Conservation (phyloP, 2,113 vertebrate genomes). For the Pandion haliaetus region DNA sequence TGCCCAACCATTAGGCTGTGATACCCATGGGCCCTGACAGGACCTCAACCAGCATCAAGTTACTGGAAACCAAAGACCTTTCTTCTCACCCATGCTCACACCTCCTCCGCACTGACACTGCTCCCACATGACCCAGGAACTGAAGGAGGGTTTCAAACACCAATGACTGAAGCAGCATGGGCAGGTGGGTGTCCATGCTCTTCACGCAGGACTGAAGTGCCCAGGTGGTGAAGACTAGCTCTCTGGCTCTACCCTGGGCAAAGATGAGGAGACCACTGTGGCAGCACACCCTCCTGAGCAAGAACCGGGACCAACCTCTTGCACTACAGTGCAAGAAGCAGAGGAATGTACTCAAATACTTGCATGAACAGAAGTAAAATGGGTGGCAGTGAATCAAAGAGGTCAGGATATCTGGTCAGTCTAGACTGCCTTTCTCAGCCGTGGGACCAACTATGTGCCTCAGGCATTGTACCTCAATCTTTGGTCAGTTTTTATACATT, state of each 20-base stretch:
- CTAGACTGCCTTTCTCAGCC: not conserved
- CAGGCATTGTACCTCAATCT: not conserved
- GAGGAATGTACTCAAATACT: not conserved
- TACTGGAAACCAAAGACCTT: not conserved
- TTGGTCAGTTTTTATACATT: not conserved
- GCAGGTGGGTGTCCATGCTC: not conserved
- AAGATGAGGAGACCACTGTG: not conserved
- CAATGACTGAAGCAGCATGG: not conserved
- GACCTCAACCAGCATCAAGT: not conserved
- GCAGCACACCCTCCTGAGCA: not conserved
- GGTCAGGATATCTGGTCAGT: not conserved
- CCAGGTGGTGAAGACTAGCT: not conserved
- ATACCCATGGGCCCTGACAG: not conserved
- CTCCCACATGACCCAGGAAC: not conserved
- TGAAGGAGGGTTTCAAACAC: not conserved
- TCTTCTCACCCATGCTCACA: not conserved
- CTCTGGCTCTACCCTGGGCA: not conserved
- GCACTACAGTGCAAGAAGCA: not conserved
- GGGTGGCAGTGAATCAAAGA: not conserved
- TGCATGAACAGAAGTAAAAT: not conserved
- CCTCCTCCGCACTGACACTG: not conserved
- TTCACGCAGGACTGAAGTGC: not conserved
- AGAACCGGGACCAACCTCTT: not conserved
- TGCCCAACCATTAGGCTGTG: not conserved
- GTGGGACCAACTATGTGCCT: not conserved